phyloP scores from a whole-genome alignment of 2,888 invertebrate species.

The Dione vanillae region DNA sequence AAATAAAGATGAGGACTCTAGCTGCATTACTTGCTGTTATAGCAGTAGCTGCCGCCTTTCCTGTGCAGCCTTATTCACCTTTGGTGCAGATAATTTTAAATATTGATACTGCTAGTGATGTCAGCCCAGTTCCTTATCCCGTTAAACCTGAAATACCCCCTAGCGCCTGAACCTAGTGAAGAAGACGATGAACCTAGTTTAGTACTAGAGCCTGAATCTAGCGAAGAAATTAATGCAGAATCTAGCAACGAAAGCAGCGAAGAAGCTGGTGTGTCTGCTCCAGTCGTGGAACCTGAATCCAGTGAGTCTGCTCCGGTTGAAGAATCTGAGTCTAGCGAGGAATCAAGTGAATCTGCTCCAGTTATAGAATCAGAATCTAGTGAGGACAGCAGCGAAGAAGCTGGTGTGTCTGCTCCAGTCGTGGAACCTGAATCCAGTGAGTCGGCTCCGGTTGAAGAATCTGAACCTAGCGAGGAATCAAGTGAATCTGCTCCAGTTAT shows the following conservation, averaged over 20 bases:
- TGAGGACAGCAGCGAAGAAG: too few species aligned
- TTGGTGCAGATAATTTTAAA: constrained; percentile 1
- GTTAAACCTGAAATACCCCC: background rate
- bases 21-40: background rate
- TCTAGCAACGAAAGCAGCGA: too few species aligned
- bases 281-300: too few species aligned
- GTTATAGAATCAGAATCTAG: background rate
- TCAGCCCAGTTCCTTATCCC: background rate
- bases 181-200: background rate
- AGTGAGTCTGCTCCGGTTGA: too few species aligned
- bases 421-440: too few species aligned
- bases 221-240: too few species aligned
- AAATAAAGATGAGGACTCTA: constrained; percentile 2
- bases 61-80: too few species aligned
- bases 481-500: background rate
- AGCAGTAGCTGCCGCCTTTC: background rate
- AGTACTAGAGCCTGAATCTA: background rate
- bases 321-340: too few species aligned
- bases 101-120: background rate
- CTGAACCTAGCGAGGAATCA: background rate
- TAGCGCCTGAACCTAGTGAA: background rate
- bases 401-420: too few species aligned
- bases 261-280: too few species aligned
- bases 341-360: background rate
- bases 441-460: too few species aligned